Evolutionary conservation across 2,797 vertebrate species (phyloP), one percentile per base, ranked within the genome.

Genomic region (Pseudomugil gertrudae): DNA sequence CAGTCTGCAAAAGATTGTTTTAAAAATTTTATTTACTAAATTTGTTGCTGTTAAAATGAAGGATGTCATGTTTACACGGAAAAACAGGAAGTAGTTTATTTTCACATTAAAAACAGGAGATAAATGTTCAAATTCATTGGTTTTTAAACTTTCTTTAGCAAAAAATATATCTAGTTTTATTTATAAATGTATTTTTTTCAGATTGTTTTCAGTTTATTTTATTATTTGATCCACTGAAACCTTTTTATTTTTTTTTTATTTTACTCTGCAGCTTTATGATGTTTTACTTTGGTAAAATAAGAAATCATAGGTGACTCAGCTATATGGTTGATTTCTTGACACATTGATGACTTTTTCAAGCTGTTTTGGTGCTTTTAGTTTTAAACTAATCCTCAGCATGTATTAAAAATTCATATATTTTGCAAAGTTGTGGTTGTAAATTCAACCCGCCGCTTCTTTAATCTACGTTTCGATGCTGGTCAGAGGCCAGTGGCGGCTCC

Each of bases 401-500:
- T 63, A 38, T 45, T 45, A 1, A 54, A n/a, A 56, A 70, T 56
- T 29, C 30, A 53, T 15, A 27, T 13, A 8, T 47, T 55, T 55
- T 56, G 15, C 10, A 51, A 19, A 33, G 52, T 38, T 15, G 9
- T 35, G 23, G 30, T 48, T 1, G 17, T 47, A 50, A 30, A 66
- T 56, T 72, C 45, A 17, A 33, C 48, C 50, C 0, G n/a, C 14
- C 53, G 69, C 62, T 29, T 32, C 66, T 84, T 32, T 84, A 89
- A 92, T 86, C 89, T 79, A 56, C 5, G 62, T 64, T n/a, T 21
- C 55, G 68, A 74, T 81, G 65, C 57, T 81, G 78, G 84, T 69
- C 9, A 15, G 59, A 79, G 76, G 84, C 87, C 86, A 85, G 69
- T 14, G 56, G 82, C 86, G 85, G 76, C 83, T 84, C 17, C 74